phyloP scores from a whole-genome alignment of 2,888 invertebrate species.

The Drosophila formosana region DNA sequence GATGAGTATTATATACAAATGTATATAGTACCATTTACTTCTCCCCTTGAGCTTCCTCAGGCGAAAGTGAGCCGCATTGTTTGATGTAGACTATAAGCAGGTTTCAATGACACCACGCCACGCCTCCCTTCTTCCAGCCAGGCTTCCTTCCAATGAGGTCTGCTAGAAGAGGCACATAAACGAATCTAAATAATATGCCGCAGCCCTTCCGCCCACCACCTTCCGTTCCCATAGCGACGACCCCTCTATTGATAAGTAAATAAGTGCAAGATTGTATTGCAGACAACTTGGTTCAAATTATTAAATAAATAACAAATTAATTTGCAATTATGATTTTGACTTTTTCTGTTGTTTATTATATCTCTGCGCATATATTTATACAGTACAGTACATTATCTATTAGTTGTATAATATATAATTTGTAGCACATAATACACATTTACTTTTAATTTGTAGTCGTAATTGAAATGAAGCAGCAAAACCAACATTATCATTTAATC shows the following conservation, averaged over 20 bases:
- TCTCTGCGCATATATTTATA: constrained; percentile 64
- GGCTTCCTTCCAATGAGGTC: constrained; percentile 5
- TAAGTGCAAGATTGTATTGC: constrained; percentile 49
- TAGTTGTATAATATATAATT: constrained; percentile 62
- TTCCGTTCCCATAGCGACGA: constrained; percentile 23
- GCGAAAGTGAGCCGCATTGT: constrained; percentile 26
- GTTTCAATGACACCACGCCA: constrained; percentile 56
- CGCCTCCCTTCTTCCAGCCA: constrained; percentile 14
- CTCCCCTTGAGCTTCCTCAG: constrained; percentile 50
- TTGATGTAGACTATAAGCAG: constrained; percentile 48
- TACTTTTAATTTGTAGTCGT: constrained; percentile 30
- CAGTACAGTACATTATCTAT: constrained; percentile 59
- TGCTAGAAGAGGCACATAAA: constrained; percentile 12
- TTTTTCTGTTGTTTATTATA: constrained; percentile 25
- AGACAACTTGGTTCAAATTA: constrained; percentile 58
- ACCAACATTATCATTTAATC: constrained; percentile 35
- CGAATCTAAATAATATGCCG: constrained; percentile 38
- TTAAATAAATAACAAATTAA: constrained; percentile 41
- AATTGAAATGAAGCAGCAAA: constrained; percentile 62
- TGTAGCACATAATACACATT: constrained; percentile 2
- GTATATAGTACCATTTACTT: neutral
- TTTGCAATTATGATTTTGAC: constrained; percentile 42
- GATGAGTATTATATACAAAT: neutral
- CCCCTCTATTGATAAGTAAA: constrained; percentile 33
- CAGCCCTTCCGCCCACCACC: constrained; percentile 10